Percentiles rank a stretch among this genome's conserved stretches.
Conservation (phyloP, 2,113 vertebrate genomes). For the Potamarius usumacintae region DNA sequence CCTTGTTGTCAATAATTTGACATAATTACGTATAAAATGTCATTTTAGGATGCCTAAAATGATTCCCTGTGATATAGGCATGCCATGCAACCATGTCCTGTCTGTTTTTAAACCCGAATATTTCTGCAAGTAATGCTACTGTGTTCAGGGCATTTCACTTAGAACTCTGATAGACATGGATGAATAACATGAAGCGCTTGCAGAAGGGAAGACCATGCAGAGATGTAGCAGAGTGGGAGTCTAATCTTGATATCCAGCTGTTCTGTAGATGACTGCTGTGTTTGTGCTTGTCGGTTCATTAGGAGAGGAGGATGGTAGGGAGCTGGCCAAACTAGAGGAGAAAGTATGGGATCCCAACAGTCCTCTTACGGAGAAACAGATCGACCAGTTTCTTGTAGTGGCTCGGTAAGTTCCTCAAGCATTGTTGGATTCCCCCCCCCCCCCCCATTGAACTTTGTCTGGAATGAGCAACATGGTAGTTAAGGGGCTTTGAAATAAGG, state of each 20-base stretch:
- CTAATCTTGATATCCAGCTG: constrained; percentile 29
- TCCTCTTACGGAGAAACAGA: constrained; percentile 90
- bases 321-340: constrained; percentile 90
- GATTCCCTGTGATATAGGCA: background rate
- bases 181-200: background rate
- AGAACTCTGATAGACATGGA: constrained; percentile 10
- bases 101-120: background rate
- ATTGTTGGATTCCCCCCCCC: background rate
- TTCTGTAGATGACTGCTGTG: constrained; percentile 29
- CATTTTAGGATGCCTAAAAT: background rate
- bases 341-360: constrained; percentile 92
- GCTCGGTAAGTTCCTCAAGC: constrained; percentile 82
- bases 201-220: background rate
- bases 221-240: background rate
- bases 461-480: background rate
- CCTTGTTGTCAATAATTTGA: background rate
- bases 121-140: background rate
- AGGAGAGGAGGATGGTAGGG: constrained; percentile 89
- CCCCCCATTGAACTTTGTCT: constrained; percentile 6
- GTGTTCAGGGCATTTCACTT: background rate
- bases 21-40: too few relatives aligned
- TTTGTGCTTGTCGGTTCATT: constrained; percentile 37
- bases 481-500: background rate
- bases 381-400: constrained; percentile 98
- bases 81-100: background rate